Evolutionary conservation across 2,113 vertebrate species (phyloP), one percentile per base, ranked within the genome.

Genomic region (Coptodon rendalli): DNA sequence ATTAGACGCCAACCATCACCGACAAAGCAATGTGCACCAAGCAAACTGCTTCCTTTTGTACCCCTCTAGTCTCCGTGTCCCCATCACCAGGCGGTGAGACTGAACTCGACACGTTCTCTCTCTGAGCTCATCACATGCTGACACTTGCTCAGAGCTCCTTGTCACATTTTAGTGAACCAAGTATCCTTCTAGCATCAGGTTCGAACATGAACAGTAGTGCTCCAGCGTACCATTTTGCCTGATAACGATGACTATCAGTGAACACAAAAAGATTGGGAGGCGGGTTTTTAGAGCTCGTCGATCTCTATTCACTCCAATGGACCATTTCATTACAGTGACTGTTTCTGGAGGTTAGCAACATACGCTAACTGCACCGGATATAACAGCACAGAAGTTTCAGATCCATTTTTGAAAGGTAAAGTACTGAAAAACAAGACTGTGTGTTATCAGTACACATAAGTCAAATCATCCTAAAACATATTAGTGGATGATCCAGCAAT

Each of bases 401-500:
- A 40, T 22, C 19, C 34, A 68, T 0, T n/a, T 59, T 11, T 63
- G 59, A 63, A 68, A 68, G 11, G 61, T 13, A 13, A 68, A 22
- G 40, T 8, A 38, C 63, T 68, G 10, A 68, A 68, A 22, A 68
- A 40, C 63, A 40, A 38, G 61, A 38, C 61, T 12, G 17, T 66
- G 59, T 34, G 59, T 63, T 0, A 63, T 36, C 17, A 63, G 59
- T 63, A n/a, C 10, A 5, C 61, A 38, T 38, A 9, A 38, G 4
- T 38, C 36, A 66, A 38, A 66, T 66, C 61, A n/a, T 9, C 31
- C 61, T 12, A 10, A 9, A 38, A 10, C 36, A 38, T 36, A 0
- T 66, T 5, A 66, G 61, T n/a, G 17, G 31, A 63, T 0, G 31
- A 66, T 66, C 61, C 31, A 66, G 31, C 10, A 0, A 66, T 0